A percentile compares a stretch with the other conserved stretches of the same genome.
Evolutionary conservation across 1,140 invertebrate genomes (phyloP).

Genomic region (Lepidostoma basale): DNA sequence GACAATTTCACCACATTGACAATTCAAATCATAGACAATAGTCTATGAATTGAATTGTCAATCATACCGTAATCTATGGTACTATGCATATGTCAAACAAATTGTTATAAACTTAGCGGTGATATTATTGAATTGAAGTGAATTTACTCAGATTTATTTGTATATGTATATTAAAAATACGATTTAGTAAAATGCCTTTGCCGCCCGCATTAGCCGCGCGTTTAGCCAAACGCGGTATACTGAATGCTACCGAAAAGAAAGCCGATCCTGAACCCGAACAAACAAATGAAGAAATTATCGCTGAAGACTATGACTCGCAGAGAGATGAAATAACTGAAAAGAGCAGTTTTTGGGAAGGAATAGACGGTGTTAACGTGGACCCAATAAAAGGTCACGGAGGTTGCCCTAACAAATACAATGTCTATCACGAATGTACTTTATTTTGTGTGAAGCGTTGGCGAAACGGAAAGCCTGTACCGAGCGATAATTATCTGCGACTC

Average conservation of each 20-base stretch:
- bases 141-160: too few relatives aligned
- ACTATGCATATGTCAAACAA: neutral
- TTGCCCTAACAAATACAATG: constrained; percentile 96
- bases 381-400: constrained; percentile 71
- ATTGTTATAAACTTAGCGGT: too few relatives aligned
- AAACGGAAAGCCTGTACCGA: constrained; percentile 72
- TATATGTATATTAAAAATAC: neutral
- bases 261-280: constrained; percentile 53
- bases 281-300: constrained; percentile 83
- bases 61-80: neutral
- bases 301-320: constrained; percentile 80
- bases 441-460: constrained; percentile 92
- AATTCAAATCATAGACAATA: too few relatives aligned
- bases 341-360: constrained; percentile 59
- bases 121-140: too few relatives aligned
- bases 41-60: neutral
- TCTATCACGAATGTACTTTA: constrained; percentile 89
- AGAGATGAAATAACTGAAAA: constrained; percentile 52
- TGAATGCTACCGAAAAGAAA: constrained; percentile 54
- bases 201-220: constrained; percentile 84
- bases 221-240: constrained; percentile 84
- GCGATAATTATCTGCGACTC: constrained; percentile 74
- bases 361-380: constrained; percentile 63
- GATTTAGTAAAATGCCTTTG: constrained; percentile 72
- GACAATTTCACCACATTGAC: too few relatives aligned